A percentile compares a stretch with the other conserved stretches of the same genome.
phyloP scores from a whole-genome alignment of 2,888 invertebrate genomes.

The Synanthedon tipuliformis region DNA sequence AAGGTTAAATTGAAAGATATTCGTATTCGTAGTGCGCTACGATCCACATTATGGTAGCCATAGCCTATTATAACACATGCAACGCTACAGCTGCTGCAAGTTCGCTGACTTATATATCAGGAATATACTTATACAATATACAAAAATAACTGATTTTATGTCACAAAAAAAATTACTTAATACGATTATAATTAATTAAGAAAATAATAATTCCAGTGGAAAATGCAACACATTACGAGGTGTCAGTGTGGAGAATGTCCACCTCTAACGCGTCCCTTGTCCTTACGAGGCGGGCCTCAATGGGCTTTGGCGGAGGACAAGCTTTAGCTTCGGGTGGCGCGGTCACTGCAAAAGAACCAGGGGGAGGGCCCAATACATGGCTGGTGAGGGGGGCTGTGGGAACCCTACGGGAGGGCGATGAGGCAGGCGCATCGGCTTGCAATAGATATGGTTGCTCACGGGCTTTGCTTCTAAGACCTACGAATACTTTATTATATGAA shows the following conservation, averaged over 20 bases:
- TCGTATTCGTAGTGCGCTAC: no score
- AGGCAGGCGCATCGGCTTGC: slow-evolving; percentile 55
- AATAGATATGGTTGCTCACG: slow-evolving; percentile 57
- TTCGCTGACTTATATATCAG: no score
- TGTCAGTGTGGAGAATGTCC: slow-evolving; percentile 57
- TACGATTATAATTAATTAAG: no score
- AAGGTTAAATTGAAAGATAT: no score
- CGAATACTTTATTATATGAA: slow-evolving; percentile 41
- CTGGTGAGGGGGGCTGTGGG: slow-evolving; percentile 43
- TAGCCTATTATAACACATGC: no score
- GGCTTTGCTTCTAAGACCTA: slow-evolving; percentile 44
- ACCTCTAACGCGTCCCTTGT: slow-evolving; percentile 48
- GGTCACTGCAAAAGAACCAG: not conserved
- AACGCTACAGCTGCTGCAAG: no score
- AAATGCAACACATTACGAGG: slow-evolving; percentile 61
- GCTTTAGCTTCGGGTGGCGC: slow-evolving; percentile 32
- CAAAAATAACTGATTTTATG: no score
- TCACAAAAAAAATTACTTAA: no score
- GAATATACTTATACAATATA: no score
- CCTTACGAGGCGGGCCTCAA: slow-evolving; percentile 42
- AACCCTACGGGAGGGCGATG: slow-evolving; percentile 37
- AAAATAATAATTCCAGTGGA: slow-evolving; percentile 34
- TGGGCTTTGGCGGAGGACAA: slow-evolving; percentile 47
- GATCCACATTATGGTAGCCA: no score
- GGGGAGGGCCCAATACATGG: slow-evolving; percentile 21